Evolutionary conservation across 1,140 invertebrate species (phyloP), one percentile per base, ranked within the genome.

Genomic region (Drosophila serrata): DNA sequence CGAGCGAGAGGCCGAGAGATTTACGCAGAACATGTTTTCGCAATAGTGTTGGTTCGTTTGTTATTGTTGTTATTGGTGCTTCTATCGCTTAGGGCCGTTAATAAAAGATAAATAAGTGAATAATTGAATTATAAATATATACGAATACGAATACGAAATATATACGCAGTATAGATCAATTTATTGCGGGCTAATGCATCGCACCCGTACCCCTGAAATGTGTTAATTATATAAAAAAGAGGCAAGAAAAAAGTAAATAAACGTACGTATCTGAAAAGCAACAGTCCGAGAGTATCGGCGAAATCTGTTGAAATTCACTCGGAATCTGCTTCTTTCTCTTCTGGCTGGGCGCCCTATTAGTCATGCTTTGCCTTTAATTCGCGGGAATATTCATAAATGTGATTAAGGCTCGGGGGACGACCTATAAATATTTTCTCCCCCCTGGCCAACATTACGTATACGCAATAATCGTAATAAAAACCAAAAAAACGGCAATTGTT

Each of bases 61-160:
- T 80, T 65, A 59, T 73, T 82, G 61, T 81, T 81, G 80, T 76
- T 84, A 58, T 81, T 87, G 67, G 53, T 60, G 60, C 85, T 87
- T 72, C 65, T 60, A 62, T 62, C 64, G 73, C 55, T 78, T 78
- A 63, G 46, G 62, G 19, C 68, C 79, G 85, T 90, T 88, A 88
- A 90, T 88, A 84, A 81, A 79, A 78, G 85, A 88, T 88, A 88
- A 88, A 88, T 85, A 90, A 87, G 82, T 88, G 81, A 90, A 88
- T 88, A 90, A 88, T 88, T 88, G 77, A 88, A 90, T 88, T 90
- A 88, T 81, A 79, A 79, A 78, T 68, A 78, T 62, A 29, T 45
- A 58, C 45, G 45, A 48, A 68, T 40, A 40, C 61, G 39, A 68
- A 55, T 55, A 24, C 51, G 15, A 55, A 55, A 37, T 49, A 49